These are phyloP conservation scores for Microtus ochrogaster DNA, from an alignment of 2,113 vertebrate species.

Conservation along the genomic window DNA sequence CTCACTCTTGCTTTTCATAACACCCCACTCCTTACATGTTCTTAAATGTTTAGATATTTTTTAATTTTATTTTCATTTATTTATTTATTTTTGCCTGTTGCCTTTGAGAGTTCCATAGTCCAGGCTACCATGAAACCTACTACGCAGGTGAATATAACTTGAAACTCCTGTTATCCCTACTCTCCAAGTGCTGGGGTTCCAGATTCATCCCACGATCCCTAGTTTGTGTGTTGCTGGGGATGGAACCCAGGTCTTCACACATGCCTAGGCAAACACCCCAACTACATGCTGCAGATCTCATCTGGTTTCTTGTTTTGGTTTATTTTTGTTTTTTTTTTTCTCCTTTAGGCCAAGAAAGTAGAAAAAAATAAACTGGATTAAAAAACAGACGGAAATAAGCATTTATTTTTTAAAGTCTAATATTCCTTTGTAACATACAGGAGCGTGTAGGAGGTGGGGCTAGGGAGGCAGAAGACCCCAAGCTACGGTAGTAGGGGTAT, in stretches of 20 bases:
- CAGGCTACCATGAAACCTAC: not conserved
- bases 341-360: not conserved
- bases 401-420: slow-evolving; percentile 36
- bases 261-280: not conserved
- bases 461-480: not conserved
- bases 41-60: not conserved
- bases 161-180: not conserved
- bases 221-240: not conserved
- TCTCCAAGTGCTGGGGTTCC: not conserved
- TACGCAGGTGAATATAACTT: not conserved
- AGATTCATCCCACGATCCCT: no score
- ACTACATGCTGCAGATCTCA: not conserved
- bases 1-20: slow-evolving; percentile 54
- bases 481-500: not conserved
- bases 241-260: not conserved
- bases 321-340: not conserved
- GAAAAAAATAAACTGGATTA: slow-evolving; percentile 6
- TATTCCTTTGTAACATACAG: slow-evolving; percentile 18
- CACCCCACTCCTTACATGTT: not conserved
- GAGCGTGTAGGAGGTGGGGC: not conserved
- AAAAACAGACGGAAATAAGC: slow-evolving; percentile 32
- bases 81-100: not conserved
- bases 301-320: not conserved
- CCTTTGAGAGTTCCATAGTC: not conserved
- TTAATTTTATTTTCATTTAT: no score